Conservation (phyloP, 2,888 invertebrate species). For the Drosophila mulleri region DNA sequence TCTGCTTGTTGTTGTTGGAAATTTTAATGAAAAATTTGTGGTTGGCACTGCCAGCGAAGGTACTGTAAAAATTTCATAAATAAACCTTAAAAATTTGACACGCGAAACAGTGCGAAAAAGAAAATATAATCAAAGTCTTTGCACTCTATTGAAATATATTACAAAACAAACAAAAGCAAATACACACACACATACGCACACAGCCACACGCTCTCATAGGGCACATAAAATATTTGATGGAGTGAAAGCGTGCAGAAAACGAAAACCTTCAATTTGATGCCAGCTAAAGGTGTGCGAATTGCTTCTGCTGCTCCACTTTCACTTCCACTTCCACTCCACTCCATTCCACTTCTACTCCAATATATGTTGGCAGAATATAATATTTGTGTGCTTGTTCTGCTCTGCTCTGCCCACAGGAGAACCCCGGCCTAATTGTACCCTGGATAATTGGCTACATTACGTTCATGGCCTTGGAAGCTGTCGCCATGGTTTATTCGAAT, state of each 20-base stretch:
- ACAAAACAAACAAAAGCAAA: constrained; percentile 28
- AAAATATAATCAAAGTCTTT: constrained; percentile 70
- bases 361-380: constrained; percentile 22
- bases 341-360: too few species aligned
- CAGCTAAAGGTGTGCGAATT: constrained; percentile 53
- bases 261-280: constrained; percentile 58
- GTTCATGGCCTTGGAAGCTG: constrained; percentile 92
- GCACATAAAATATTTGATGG: constrained; percentile 50
- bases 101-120: constrained; percentile 37
- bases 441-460: constrained; percentile 93
- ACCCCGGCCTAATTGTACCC: constrained; percentile 90
- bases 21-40: constrained; percentile 16
- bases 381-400: constrained; percentile 32
- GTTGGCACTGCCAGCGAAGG: constrained; percentile 48
- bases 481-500: constrained; percentile 93
- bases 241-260: constrained; percentile 46
- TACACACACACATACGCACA: constrained; percentile 20
- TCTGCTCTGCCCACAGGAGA: constrained; percentile 87
- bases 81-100: constrained; percentile 21
- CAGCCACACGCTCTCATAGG: constrained; percentile 22
- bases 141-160: constrained; percentile 64
- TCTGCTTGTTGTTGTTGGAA: not conserved
- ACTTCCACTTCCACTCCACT: not conserved
- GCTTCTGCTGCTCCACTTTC: constrained; percentile 19
- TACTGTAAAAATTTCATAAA: constrained; percentile 13